Base-by-base conservation (phyloP, 2,888 invertebrate genomes). In the Xiphydria camelus region DNA sequence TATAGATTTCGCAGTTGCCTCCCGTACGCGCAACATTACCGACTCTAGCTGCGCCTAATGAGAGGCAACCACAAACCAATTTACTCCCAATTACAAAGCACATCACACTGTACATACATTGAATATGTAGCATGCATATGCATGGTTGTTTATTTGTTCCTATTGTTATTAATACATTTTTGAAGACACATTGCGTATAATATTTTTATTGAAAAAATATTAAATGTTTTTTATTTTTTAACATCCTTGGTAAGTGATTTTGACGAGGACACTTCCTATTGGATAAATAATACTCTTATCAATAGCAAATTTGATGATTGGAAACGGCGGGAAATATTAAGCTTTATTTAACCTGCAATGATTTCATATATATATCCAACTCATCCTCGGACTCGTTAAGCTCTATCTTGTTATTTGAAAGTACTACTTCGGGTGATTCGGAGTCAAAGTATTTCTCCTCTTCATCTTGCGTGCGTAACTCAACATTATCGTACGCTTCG, bases 401-500 rank as follows among this genome's bases (percentile, higher is more conserved):
- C 12, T 61, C 60, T 44, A 55, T 59, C 39, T 59, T 50, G 23
- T 60, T 57, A 26, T 59, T 55, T 32, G 45, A 18, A 39, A 59
- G 41, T 23, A 65, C 57, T 29, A 78, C 78, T 53, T 86, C 84
- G 53, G 87, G 85, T 18, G 84, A 82, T 71, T 92, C 92, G 3
- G 87, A 85, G 73, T 93, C 92, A 78, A 95, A 95, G 73, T 95
- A 95, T 66, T 85, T 87, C 60, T 95, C 94, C 75, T 95, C 92
- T 55, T 86, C 89, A 76, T 95, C 94, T 61, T 85, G 86, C 29
- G 84, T 84, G 47, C 85, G 75, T 40, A 88, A 81, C 46, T 86
- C 86, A 50, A 87, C 70, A 61, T 85, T 82, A 74, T 95, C 94
- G 75, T 89, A 89, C 40, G 85, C 85, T 31, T 87, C 83, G 77